These are phyloP conservation scores for Geotria australis DNA, from an alignment of 2,797 vertebrate genomes.

Conservation along the genomic window DNA sequence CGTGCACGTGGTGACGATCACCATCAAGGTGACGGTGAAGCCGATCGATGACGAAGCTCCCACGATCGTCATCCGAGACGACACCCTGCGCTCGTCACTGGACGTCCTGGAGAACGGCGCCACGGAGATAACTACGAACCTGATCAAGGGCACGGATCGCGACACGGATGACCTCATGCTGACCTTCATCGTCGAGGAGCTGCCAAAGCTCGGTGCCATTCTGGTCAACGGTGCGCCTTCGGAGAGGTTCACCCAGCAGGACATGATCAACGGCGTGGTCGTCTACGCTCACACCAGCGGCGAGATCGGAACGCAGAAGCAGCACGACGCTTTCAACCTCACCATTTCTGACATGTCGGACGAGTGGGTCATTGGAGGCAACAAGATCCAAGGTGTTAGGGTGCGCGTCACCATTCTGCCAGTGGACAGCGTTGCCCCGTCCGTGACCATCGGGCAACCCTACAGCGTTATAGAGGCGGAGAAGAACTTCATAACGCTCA, in stretches of 20 bases:
- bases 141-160: conserved; percentile 46
- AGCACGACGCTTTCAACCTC: conserved; percentile 56
- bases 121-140: conserved; percentile 47
- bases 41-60: conserved; percentile 39
- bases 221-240: conserved; percentile 33
- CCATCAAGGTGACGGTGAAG: conserved; percentile 34
- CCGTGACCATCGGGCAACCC: conserved; percentile 31
- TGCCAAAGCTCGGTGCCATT: conserved; percentile 38
- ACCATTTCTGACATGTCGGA: conserved; percentile 59
- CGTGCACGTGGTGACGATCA: conserved; percentile 55
- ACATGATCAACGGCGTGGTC: conserved; percentile 55
- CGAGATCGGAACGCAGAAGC: conserved; percentile 44
- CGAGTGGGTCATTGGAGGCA: conserved; percentile 50
- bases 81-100: conserved; percentile 52
- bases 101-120: conserved; percentile 62
- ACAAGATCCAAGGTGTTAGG: conserved; percentile 37
- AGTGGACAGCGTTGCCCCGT: conserved; percentile 53
- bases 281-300: conserved; percentile 52
- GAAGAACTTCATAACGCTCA: conserved; percentile 27
- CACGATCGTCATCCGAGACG: conserved; percentile 15
- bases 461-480: conserved; percentile 43
- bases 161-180: conserved; percentile 53
- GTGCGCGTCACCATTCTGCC: conserved; percentile 76
- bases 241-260: conserved; percentile 46
- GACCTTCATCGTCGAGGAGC: conserved; percentile 54